Percentiles rank a stretch among this genome's conserved stretches.
Conservation (phyloP, 1,140 invertebrate genomes). For the Nasonia giraulti region DNA sequence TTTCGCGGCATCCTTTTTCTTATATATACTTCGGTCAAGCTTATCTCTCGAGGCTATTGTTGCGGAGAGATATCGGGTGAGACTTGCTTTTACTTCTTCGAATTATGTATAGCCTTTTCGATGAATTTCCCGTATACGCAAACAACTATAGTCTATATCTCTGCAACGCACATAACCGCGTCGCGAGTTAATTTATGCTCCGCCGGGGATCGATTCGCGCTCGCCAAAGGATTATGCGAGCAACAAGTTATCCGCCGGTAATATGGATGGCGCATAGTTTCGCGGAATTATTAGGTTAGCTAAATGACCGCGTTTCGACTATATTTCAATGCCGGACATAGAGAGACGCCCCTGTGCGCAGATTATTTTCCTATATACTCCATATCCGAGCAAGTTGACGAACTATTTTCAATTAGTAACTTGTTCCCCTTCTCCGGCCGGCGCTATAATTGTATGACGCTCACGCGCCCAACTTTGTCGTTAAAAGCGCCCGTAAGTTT, state of each 20-base stretch:
- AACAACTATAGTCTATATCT: no score
- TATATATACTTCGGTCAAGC: background rate
- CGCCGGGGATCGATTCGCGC: background rate
- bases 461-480: background rate
- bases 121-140: no score
- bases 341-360: no score
- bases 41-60: background rate
- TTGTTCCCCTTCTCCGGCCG: background rate
- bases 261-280: background rate
- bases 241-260: background rate
- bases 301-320: background rate
- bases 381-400: no score
- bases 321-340: background rate
- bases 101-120: no score
- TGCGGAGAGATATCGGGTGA: no score
- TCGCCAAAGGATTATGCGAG: no score
- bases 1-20: conserved; percentile 31
- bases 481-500: background rate
- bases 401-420: conserved; percentile 1
- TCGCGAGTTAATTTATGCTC: background rate
- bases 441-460: background rate
- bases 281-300: background rate
- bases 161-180: no score
- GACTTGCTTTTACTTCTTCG: no score
- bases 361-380: background rate